These are phyloP conservation scores for Hypena proboscidalis DNA, from an alignment of 2,888 invertebrate species.

Conservation along the genomic window DNA sequence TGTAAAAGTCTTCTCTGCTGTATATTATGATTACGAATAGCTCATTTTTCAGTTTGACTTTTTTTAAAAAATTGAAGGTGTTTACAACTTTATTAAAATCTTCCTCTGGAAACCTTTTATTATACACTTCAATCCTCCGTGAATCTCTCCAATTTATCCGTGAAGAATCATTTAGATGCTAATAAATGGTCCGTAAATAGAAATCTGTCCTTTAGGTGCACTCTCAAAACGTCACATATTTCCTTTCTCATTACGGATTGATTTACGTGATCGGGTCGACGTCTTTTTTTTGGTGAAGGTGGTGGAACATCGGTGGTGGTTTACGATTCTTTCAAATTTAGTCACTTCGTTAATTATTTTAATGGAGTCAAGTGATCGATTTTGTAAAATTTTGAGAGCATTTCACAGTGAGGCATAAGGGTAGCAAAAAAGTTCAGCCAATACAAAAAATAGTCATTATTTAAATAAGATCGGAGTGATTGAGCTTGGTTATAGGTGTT, in stretches of 20 bases:
- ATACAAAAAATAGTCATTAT: no score
- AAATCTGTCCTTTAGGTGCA: slow-evolving; percentile 1
- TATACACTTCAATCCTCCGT: background rate
- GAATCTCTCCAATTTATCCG: background rate
- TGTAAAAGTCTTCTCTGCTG: slow-evolving; percentile 16
- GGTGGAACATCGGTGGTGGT: no score
- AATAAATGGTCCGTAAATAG: background rate
- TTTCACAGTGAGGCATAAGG: no score
- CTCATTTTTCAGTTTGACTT: background rate
- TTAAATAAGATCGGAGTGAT: no score
- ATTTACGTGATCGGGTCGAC: no score
- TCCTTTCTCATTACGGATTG: background rate
- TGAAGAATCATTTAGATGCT: slow-evolving; percentile 3
- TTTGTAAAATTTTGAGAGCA: no score
- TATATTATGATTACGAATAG: background rate
- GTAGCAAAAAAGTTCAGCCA: no score
- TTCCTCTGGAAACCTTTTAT: background rate
- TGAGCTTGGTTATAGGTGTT: slow-evolving; percentile 1
- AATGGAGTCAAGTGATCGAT: no score
- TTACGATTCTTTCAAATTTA: no score
- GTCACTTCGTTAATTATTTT: no score
- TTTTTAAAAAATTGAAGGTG: background rate
- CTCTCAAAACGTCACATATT: no score
- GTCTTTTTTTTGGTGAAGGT: no score
- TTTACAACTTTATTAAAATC: background rate